Conservation (phyloP, 2,888 invertebrate genomes). For the Brachypterus glaber region DNA sequence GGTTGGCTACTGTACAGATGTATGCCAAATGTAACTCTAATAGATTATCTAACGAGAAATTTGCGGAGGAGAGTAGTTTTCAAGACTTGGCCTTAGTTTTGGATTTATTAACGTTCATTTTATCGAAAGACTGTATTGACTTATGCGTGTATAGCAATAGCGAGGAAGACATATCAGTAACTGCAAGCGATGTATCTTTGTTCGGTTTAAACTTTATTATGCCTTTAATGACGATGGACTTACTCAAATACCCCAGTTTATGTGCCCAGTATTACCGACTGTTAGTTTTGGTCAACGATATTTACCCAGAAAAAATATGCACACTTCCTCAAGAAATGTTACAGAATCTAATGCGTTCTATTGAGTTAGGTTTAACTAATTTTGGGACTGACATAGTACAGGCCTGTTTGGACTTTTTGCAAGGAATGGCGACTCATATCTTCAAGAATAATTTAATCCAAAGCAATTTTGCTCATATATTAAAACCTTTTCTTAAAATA, state of each 20-base stretch:
- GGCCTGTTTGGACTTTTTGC: slow-evolving; percentile 51
- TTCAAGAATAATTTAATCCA: slow-evolving; percentile 32
- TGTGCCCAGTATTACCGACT: slow-evolving; percentile 55
- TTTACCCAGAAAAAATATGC: slow-evolving; percentile 54
- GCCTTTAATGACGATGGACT: slow-evolving; percentile 61
- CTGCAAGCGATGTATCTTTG: slow-evolving; percentile 55
- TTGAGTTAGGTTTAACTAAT: slow-evolving; percentile 51
- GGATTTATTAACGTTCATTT: slow-evolving; percentile 53
- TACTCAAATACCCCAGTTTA: slow-evolving; percentile 59
- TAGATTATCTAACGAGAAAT: slow-evolving; percentile 51
- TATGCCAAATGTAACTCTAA: slow-evolving; percentile 59
- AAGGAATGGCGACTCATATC: slow-evolving; percentile 45
- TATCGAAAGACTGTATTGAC: slow-evolving; percentile 40
- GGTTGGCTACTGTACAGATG: slow-evolving; percentile 58
- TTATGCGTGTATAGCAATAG: slow-evolving; percentile 27
- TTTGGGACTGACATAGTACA: slow-evolving; percentile 49
- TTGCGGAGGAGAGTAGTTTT: slow-evolving; percentile 63
- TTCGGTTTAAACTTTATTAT: slow-evolving; percentile 61
- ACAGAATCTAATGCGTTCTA: slow-evolving; percentile 45
- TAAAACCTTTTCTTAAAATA: slow-evolving; percentile 44
- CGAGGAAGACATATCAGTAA: slow-evolving; percentile 34
- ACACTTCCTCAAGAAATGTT: slow-evolving; percentile 44
- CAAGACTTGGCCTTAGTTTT: slow-evolving; percentile 71
- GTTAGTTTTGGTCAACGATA: slow-evolving; percentile 55
- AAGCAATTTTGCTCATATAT: slow-evolving; percentile 28